Base-by-base conservation (phyloP, 1,140 invertebrate genomes). In the Leucophenga varia region DNA sequence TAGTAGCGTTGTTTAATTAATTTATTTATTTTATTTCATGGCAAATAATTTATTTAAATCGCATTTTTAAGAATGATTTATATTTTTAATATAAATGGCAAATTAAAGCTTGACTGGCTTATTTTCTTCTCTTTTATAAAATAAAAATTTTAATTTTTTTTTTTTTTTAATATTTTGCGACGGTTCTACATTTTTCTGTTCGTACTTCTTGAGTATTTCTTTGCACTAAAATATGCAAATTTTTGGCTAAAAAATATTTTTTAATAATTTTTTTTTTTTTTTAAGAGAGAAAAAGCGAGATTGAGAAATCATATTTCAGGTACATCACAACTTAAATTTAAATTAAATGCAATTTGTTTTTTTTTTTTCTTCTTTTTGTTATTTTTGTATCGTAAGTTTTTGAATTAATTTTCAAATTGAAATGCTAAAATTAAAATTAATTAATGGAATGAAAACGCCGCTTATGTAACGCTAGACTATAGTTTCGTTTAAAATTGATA, bases 271-370 rank as follows among this genome's bases (percentile, higher is more conserved):
- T 59, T 47, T 46, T 54, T 50, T 57, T 54, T 60, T 50, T 49
- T 35, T 35, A n/a, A 13, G 12, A n/a, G 6, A 13, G 6, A 35
- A 13, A 47, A 54, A 67, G n/a, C 12, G 40, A 25, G 21, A 42
- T 52, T 52, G 61, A 69, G 61, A 72, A 73, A 73, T 72, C 63
- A 72, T 70, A 73, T 70, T 72, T 73, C 70, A 73, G 70, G 70
- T 73, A 73, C 70, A 70, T 72, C 70, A 73, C 63, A 73, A 73
- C 70, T 72, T 72, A 72, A 72, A 69, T 57, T 59, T 69, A 69
- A 72, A 68, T 69, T 60, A 64, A 67, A 67, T 57, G 54, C 54
- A 56, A 54, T 46, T 47, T 58, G 52, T 46, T 45, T 45, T 54
- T 54, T 58, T 54, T 53, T 57, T 30, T 30, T 45, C 16, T 42